A percentile compares a stretch with the other conserved stretches of the same genome.
Evolutionary conservation across 2,113 vertebrate species (phyloP).

Genomic region (Trichomycterus rosablanca): DNA sequence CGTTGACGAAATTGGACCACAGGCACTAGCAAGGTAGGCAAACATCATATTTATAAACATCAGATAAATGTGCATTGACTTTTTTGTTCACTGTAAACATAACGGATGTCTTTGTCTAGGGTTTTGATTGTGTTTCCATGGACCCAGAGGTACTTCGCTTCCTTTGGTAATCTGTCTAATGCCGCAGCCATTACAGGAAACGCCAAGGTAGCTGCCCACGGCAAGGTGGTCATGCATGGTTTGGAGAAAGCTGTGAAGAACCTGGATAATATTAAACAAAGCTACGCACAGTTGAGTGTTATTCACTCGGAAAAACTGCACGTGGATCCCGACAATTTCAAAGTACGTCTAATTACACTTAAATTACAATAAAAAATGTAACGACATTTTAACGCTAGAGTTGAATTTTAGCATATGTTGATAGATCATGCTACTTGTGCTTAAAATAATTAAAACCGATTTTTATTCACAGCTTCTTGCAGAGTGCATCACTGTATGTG

Average conservation of each 20-base stretch:
- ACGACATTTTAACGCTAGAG: neutral
- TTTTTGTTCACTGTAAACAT: neutral
- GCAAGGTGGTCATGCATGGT: constrained; percentile 37
- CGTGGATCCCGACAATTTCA: constrained; percentile 55
- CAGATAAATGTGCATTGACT: neutral
- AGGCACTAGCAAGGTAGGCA: constrained; percentile 45
- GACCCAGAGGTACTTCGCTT: constrained; percentile 76
- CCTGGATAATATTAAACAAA: constrained; percentile 43
- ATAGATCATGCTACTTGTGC: no score
- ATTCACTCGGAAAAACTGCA: constrained; percentile 52
- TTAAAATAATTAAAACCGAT: neutral
- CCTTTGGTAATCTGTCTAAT: constrained; percentile 64
- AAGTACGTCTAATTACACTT: constrained; percentile 23
- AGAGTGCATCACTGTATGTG: constrained; percentile 33
- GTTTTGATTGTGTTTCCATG: constrained; percentile 65
- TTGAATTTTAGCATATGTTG: neutral
- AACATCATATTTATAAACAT: neutral
- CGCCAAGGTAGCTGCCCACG: constrained; percentile 58
- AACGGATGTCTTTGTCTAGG: constrained; percentile 20
- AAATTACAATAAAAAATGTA: neutral
- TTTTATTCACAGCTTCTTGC: constrained; percentile 27
- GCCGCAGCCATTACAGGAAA: constrained; percentile 60
- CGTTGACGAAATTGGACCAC: constrained; percentile 42
- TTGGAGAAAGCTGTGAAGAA: constrained; percentile 42
- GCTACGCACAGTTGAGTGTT: constrained; percentile 38